Evolutionary conservation across 2,113 vertebrate species (phyloP).

Genomic region (Myrmophylax atrothorax): DNA sequence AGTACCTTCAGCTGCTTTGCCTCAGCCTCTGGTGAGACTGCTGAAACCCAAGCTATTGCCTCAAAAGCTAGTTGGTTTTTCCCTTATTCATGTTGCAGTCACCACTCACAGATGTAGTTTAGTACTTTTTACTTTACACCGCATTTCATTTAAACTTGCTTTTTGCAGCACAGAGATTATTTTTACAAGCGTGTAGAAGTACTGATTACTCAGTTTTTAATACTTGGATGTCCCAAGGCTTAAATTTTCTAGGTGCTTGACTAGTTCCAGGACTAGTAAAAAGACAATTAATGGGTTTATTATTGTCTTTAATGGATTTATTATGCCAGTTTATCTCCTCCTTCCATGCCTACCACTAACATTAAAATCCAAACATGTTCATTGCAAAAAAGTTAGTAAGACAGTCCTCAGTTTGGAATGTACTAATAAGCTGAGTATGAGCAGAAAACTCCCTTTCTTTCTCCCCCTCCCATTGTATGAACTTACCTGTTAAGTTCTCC

Average conservation of each 20-base stretch:
- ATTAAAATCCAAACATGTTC: not conserved
- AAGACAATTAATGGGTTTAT: not conserved
- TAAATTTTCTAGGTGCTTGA: not conserved
- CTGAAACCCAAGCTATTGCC: not conserved
- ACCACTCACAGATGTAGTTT: not conserved
- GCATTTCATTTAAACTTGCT: not conserved
- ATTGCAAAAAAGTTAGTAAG: not conserved
- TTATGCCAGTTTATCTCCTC: not conserved
- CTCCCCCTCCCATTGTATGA: not conserved
- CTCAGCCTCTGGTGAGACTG: not conserved
- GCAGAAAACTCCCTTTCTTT: not conserved
- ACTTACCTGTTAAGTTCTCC: slow-evolving; percentile 11
- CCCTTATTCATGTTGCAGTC: not conserved
- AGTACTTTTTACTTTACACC: not conserved
- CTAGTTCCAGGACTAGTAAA: not conserved
- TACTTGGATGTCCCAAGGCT: not conserved
- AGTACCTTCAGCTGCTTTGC: not conserved
- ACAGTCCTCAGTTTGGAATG: not conserved
- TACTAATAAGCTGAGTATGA: not conserved
- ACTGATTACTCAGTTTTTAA: not conserved
- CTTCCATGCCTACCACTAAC: not conserved
- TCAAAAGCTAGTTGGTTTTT: not conserved
- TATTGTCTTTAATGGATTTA: not conserved
- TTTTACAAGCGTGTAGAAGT: not conserved
- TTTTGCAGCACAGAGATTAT: not conserved